These are phyloP conservation scores for Alosa sapidissima DNA, from an alignment of 2,797 vertebrate genomes.

Conservation along the genomic window DNA sequence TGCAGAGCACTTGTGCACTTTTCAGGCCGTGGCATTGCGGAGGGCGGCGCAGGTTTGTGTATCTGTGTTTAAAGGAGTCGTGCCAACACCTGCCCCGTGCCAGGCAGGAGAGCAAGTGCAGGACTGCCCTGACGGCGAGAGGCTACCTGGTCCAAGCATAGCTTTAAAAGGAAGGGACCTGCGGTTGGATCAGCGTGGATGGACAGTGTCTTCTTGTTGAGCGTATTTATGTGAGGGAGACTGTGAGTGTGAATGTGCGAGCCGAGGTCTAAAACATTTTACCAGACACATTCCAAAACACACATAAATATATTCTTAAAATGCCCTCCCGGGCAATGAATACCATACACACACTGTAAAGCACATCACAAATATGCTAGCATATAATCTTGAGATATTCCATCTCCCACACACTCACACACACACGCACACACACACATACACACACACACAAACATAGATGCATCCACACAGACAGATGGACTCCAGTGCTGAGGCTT, in stretches of 20 bases:
- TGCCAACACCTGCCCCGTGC: slow-evolving; percentile 31
- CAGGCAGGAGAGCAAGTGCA: slow-evolving; percentile 56
- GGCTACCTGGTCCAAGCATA: slow-evolving; percentile 61
- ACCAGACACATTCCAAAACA: not conserved
- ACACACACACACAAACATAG: slow-evolving; percentile 45
- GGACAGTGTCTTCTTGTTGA: slow-evolving; percentile 61
- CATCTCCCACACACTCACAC: slow-evolving; percentile 45
- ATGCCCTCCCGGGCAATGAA: not conserved
- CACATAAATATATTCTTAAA: not conserved
- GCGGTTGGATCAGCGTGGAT: slow-evolving; percentile 58
- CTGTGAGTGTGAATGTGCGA: no score
- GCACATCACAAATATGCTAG: not conserved
- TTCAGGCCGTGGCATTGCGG: slow-evolving; percentile 39
- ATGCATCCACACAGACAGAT: slow-evolving; percentile 68
- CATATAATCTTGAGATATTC: not conserved
- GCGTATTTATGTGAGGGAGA: slow-evolving; percentile 17
- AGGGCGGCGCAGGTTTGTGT: slow-evolving; percentile 41
- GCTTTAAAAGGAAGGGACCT: slow-evolving; percentile 71
- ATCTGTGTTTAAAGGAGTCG: slow-evolving; percentile 46
- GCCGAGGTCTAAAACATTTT: not conserved
- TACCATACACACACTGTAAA: not conserved
- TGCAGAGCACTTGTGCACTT: slow-evolving; percentile 60
- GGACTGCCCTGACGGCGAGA: slow-evolving; percentile 52
- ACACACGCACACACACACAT: slow-evolving; percentile 38
- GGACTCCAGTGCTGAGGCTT: slow-evolving; percentile 76